Conservation (phyloP, 2,797 vertebrate species). For the Sebastolobus altivelis region DNA sequence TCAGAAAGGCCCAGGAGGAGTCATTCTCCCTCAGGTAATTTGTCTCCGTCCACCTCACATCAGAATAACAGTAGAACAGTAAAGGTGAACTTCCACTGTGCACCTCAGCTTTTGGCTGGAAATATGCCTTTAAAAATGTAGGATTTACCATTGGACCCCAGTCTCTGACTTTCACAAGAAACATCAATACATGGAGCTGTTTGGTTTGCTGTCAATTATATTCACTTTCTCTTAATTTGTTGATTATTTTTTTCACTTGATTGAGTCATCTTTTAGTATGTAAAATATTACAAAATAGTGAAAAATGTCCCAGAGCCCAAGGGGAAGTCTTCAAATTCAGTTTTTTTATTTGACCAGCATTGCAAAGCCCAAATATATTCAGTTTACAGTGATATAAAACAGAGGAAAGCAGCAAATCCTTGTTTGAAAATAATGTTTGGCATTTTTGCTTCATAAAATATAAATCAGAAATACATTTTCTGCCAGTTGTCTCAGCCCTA, state of each 20-base stretch:
- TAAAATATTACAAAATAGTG: not conserved
- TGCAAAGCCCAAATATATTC: not conserved
- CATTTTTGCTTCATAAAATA: not conserved
- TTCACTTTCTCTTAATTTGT: not conserved
- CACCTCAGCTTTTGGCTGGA: not conserved
- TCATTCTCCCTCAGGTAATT: constrained; percentile 74
- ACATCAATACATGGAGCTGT: not conserved
- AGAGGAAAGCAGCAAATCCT: not conserved
- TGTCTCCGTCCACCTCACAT: not conserved
- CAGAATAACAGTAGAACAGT: not conserved
- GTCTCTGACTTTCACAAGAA: not conserved
- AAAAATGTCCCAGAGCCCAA: not conserved
- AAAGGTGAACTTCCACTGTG: not conserved
- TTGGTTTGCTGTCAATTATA: constrained; percentile 4
- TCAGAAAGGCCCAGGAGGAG: constrained; percentile 72
- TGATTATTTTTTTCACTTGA: not conserved
- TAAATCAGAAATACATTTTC: not conserved
- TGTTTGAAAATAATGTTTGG: not conserved
- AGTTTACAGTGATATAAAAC: not conserved
- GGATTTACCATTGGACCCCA: not conserved
- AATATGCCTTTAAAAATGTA: not conserved
- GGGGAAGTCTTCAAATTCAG: not conserved
- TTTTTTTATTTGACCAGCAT: not conserved
- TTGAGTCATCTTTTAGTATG: not conserved
- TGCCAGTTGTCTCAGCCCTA: not conserved